These are phyloP conservation scores for Pluvialis apricaria DNA, from an alignment of 2,113 vertebrate species.

Conservation along the genomic window DNA sequence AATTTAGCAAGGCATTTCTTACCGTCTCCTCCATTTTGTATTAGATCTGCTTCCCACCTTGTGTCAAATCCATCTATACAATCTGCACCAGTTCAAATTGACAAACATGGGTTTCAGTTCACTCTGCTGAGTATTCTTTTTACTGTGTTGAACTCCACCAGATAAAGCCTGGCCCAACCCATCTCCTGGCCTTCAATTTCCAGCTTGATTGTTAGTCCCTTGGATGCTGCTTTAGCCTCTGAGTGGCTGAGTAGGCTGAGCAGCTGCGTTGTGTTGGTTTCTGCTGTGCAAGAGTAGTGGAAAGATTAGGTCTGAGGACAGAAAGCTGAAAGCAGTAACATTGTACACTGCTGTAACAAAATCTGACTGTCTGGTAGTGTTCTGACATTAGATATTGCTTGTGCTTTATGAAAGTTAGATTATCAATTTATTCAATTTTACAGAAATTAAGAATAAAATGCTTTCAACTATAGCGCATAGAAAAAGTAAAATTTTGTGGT, in stretches of 20 bases:
- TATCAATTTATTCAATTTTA: neutral
- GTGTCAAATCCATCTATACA: neutral
- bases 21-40: neutral
- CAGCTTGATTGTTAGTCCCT: neutral
- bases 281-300: neutral
- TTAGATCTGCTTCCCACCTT: neutral
- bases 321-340: neutral
- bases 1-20: neutral
- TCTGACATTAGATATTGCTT: neutral
- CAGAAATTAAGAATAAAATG: neutral
- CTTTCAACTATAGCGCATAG: neutral
- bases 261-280: neutral
- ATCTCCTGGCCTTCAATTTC: neutral
- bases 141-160: accelerated
- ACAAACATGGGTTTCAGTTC: neutral
- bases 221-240: neutral
- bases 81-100: neutral
- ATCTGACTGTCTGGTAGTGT: neutral
- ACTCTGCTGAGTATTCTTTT: neutral
- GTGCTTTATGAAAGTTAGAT: neutral
- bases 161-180: neutral
- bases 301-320: neutral
- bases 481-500: neutral
- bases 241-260: neutral
- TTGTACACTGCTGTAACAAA: neutral